phyloP scores from a whole-genome alignment of 2,888 invertebrate species.

The Dorcus parallelipipedus region DNA sequence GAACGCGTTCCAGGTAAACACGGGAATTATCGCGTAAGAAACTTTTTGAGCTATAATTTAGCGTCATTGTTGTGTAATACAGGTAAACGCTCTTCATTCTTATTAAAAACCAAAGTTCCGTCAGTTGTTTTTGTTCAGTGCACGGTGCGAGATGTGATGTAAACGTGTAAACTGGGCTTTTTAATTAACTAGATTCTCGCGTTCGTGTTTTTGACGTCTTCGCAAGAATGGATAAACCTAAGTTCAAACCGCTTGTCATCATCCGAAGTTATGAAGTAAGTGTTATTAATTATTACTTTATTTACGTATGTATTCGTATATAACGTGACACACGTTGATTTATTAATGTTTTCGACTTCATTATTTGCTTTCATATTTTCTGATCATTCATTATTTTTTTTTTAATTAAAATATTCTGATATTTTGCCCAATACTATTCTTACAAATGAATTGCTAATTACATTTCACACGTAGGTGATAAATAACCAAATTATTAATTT shows the following conservation, averaged over 20 bases:
- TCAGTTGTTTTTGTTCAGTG: constrained; percentile 18
- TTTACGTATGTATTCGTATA: no score
- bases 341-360: no score
- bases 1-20: neutral
- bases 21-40: neutral
- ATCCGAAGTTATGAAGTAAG: constrained; percentile 54
- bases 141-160: constrained; percentile 14
- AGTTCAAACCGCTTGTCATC: constrained; percentile 53
- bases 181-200: neutral
- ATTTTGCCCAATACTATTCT: no score
- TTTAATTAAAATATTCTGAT: no score
- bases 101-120: constrained; percentile 21
- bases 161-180: neutral
- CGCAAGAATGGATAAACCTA: constrained; percentile 25
- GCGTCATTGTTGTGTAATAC: constrained; percentile 2
- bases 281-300: neutral
- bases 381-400: no score
- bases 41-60: neutral
- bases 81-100: constrained; percentile 4
- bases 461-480: no score
- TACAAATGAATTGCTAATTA: no score
- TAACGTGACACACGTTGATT: no score
- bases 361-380: no score
- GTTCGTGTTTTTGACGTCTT: neutral
- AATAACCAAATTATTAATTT: no score